Evolutionary conservation across 2,888 invertebrate species (phyloP), one percentile per base, ranked within the genome.

Genomic region (Acleris holmiana): DNA sequence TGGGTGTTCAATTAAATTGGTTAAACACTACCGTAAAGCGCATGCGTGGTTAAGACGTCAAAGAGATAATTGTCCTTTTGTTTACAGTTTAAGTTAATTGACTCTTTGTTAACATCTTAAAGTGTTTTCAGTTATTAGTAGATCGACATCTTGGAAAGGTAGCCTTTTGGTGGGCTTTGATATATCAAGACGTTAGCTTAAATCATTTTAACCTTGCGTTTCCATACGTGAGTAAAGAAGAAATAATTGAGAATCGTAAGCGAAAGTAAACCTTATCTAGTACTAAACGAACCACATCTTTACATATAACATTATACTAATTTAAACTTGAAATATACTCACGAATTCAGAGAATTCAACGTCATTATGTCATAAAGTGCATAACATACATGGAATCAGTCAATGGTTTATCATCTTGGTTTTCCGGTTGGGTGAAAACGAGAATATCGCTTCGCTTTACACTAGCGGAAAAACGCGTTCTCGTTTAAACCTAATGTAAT

Each of bases 41-140:
- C 75, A 44, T 82, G 82, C 90, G 88, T 85, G 89, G 85, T 79
- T 35, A 78, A 68, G 51, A 68, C 69, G 74, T 80, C 80, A 83
- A 85, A 83, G 81, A 89, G 89, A 90, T 88, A 88, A 90, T 89
- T 85, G 80, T 80, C 84, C 88, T 86, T 89, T 89, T 88, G 88
- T 85, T 84, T 84, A 79, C 83, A 23, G 63, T 64, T 68, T 68
- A 59, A 68, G 61, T 69, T 73, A 73, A 75, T 69, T 71, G 66
- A 66, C 59, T 66, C 69, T 71, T 74, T 71, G 73, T 71, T 54
- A 44, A 46, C 23, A 61, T 49, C 63, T 63, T 63, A 51, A 18
- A 51, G 49, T 51, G 62, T 58, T 58, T 54, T 55, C 40, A 53
- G 18, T 19, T 46, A 18, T 44, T 50, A 29, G 17, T 18, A 48